phyloP scores from a whole-genome alignment of 2,888 invertebrate species.

The Drosophila kanekoi region DNA sequence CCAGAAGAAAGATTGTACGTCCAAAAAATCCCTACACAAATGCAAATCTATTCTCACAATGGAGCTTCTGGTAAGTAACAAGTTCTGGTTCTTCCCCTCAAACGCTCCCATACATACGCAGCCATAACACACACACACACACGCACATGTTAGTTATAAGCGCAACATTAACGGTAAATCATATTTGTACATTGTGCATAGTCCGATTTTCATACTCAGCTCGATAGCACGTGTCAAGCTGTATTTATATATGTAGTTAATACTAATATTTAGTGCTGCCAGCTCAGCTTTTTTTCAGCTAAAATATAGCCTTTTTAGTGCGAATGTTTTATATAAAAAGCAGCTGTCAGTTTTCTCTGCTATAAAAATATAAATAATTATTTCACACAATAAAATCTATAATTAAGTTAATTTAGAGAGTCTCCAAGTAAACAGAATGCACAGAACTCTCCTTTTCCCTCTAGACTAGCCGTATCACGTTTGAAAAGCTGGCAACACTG shows the following conservation, averaged over 20 bases:
- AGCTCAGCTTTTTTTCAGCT: not conserved
- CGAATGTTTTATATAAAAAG: too few relatives aligned
- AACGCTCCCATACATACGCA: not conserved
- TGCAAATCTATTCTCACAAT: slow-evolving; percentile 88
- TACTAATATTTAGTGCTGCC: slow-evolving; percentile 1
- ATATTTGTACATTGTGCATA: slow-evolving; percentile 9
- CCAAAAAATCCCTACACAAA: slow-evolving; percentile 88
- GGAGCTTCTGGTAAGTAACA: slow-evolving; percentile 88
- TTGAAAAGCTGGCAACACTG: not conserved
- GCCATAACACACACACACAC: not conserved
- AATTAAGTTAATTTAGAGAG: not conserved
- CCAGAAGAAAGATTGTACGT: slow-evolving; percentile 85
- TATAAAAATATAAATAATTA: too few relatives aligned
- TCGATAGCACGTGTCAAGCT: slow-evolving; percentile 50
- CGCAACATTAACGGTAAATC: slow-evolving; percentile 48
- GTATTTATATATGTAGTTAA: slow-evolving; percentile 7
- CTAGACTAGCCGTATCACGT: not conserved
- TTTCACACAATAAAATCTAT: too few relatives aligned
- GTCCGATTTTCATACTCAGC: not conserved
- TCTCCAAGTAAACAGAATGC: not conserved
- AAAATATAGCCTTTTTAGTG: too few relatives aligned
- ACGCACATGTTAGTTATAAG: slow-evolving; percentile 30
- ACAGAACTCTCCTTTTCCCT: not conserved
- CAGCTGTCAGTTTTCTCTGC: not conserved
- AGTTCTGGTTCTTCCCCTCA: slow-evolving; percentile 5